These are phyloP conservation scores for Actinemys pallida DNA, from an alignment of 2,113 vertebrate genomes.

Conservation along the genomic window DNA sequence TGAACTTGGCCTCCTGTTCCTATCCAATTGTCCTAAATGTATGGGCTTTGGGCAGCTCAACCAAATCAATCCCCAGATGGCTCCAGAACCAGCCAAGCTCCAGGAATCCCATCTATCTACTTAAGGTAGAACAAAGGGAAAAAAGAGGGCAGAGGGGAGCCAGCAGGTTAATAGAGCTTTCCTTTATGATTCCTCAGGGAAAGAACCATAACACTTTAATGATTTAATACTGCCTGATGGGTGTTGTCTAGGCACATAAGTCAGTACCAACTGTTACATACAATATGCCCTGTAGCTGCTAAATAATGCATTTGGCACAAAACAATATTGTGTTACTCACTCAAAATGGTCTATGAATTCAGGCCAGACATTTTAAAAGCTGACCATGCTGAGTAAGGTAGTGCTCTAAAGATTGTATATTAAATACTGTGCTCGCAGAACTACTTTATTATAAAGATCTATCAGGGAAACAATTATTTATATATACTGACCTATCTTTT, in stretches of 20 bases:
- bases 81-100: slow-evolving; percentile 39
- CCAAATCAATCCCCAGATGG: slow-evolving; percentile 8
- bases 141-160: slow-evolving; percentile 14
- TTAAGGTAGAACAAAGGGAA: slow-evolving; percentile 39
- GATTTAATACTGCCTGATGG: slow-evolving; percentile 62
- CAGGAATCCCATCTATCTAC: slow-evolving; percentile 49
- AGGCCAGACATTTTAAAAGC: slow-evolving; percentile 5
- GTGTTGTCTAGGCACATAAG: slow-evolving; percentile 45
- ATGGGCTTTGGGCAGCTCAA: slow-evolving; percentile 15
- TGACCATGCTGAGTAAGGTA: slow-evolving; percentile 42
- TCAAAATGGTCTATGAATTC: slow-evolving; percentile 15
- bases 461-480: not conserved
- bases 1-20: slow-evolving; percentile 32
- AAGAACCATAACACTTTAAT: slow-evolving; percentile 55
- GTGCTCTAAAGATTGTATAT: not conserved
- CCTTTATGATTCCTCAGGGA: slow-evolving; percentile 43
- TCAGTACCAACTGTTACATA: slow-evolving; percentile 43
- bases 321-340: slow-evolving; percentile 17
- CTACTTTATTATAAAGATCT: not conserved
- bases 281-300: slow-evolving; percentile 29
- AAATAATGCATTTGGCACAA: slow-evolving; percentile 38
- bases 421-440: not conserved
- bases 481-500: not conserved
- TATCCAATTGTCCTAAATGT: slow-evolving; percentile 45
- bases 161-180: slow-evolving; percentile 20